A percentile compares a stretch with the other conserved stretches of the same genome.
Conservation (phyloP, 2,888 invertebrate genomes). For the Ceraclea dissimilis region DNA sequence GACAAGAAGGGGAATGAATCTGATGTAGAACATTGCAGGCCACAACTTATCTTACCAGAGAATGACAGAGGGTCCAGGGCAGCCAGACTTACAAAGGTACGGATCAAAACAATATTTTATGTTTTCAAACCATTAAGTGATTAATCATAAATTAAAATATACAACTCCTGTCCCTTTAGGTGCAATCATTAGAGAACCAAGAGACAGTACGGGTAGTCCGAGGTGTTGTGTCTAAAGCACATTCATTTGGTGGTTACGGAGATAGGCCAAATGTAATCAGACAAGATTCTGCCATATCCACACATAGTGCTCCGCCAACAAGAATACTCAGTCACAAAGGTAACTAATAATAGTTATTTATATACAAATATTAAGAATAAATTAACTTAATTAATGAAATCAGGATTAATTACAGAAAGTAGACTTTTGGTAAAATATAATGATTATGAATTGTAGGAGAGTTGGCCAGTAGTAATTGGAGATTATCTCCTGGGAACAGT, state of each 20-base stretch:
- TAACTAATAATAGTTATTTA: conserved; percentile 29
- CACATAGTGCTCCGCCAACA: conserved; percentile 53
- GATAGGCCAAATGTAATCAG: conserved; percentile 45
- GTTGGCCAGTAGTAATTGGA: conserved; percentile 49
- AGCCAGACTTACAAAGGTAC: conserved; percentile 13
- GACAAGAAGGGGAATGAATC: conserved; percentile 5
- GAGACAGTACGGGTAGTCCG: conserved; percentile 37
- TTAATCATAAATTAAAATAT: too few species aligned
- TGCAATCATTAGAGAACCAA: conserved; percentile 49
- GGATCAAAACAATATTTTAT: not conserved
- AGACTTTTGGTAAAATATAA: not conserved
- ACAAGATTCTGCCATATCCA: conserved; percentile 58
- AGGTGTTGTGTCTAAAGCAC: conserved; percentile 67
- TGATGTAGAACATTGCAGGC: not conserved
- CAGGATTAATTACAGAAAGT: not conserved
- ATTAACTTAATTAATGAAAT: not conserved
- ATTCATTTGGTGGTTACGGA: conserved; percentile 82
- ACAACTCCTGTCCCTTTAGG: conserved; percentile 30
- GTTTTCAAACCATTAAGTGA: too few species aligned
- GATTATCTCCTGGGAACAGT: conserved; percentile 66
- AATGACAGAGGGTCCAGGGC: conserved; percentile 7
- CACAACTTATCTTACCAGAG: conserved; percentile 5
- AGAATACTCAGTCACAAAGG: conserved; percentile 73
- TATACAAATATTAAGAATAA: not conserved
- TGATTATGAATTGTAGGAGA: conserved; percentile 33